Evolutionary conservation across 1,140 invertebrate species (phyloP), one percentile per base, ranked within the genome.

Genomic region (Plodia interpunctella): DNA sequence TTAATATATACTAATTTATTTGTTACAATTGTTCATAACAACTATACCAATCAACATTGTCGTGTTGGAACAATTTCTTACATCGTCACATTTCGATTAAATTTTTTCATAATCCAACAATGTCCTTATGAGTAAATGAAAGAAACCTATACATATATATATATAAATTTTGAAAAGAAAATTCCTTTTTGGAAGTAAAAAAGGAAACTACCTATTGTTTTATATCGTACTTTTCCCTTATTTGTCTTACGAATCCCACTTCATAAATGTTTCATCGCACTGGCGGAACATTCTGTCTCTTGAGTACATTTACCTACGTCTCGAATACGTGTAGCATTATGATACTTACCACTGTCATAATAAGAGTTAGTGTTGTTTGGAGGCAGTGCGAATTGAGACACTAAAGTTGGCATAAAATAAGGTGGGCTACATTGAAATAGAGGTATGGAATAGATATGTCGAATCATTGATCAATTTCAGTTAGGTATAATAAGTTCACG

Each of bases 261-360:
- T 57, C 56, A 57, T 57, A 57, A 57, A 57, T 57, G 30, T 57
- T 57, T 57, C 44, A 57, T 57, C 49, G 21, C 15, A 30, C 19
- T 11, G n/a, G 11, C 28, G 49, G 11, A 20, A 59, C 57, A 59
- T 30, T 59, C 18, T 11, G 25, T 49, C 57, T 51, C 57, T 20
- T 11, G 57, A 53, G 57, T 13, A 25, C 57, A 21, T 59, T 59
- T 59, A 59, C 49, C 25, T 30, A 18, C 5, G 8, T 20, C 15
- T 6, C 19, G 11, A 30, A 57, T 30, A 17, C n/a, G 13, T 4
- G 19, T 6, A 51, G 25, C 25, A 15, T 50, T 44, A 44, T 50
- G 44, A 30, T 32, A 20, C 21, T 25, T 53, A 53, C 13, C 25
- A 10, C 11, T 25, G 2, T 25, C 5, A 53, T 8, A 25, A 25